Conservation (phyloP, 2,888 invertebrate species). For the Lepidonotus clava region DNA sequence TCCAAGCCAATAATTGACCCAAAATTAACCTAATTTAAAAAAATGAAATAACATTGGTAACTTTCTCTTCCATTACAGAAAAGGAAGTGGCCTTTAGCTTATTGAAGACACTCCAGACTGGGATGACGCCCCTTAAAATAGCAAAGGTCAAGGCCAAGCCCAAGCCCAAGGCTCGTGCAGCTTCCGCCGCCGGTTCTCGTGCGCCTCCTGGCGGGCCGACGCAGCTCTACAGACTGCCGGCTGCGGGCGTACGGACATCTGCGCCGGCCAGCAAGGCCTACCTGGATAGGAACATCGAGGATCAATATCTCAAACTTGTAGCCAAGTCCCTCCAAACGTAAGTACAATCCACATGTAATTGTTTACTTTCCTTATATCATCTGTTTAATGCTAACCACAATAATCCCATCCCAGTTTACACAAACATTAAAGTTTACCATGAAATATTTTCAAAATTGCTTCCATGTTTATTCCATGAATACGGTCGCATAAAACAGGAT, state of each 20-base stretch:
- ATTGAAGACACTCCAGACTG: neutral
- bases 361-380: too few relatives aligned
- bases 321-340: neutral
- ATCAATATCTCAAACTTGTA: constrained; percentile 12
- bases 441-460: too few relatives aligned
- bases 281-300: neutral
- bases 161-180: neutral
- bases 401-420: too few relatives aligned
- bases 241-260: constrained; percentile 16
- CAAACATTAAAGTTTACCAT: too few relatives aligned
- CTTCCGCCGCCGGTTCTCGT: neutral
- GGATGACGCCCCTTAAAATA: constrained; percentile 19
- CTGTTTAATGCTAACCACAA: too few relatives aligned
- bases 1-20: too few relatives aligned
- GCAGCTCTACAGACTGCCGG: constrained; percentile 6
- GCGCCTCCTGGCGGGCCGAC: constrained; percentile 7
- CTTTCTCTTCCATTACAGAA: neutral
- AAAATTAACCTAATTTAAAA: too few relatives aligned
- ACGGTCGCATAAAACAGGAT: too few relatives aligned
- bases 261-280: constrained; percentile 10
- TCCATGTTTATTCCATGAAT: too few relatives aligned
- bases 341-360: too few relatives aligned
- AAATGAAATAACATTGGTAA: too few relatives aligned
- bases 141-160: constrained; percentile 10
- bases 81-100: constrained; percentile 4